These are phyloP conservation scores for Molossus alvarezi DNA, from an alignment of 2,797 vertebrate species.

Conservation along the genomic window DNA sequence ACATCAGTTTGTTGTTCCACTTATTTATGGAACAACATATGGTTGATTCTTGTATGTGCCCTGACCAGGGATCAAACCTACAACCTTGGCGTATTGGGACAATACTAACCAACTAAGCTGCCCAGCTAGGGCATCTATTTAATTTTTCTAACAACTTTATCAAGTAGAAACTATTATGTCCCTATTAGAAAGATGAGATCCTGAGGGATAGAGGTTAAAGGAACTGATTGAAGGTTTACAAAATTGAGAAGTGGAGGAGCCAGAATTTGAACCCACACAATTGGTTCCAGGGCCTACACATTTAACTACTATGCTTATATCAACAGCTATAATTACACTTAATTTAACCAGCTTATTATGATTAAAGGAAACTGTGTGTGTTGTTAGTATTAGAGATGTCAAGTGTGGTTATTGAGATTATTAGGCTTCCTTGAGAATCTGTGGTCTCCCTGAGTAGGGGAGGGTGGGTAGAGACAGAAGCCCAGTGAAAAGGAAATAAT, in stretches of 20 bases:
- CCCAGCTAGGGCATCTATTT: background rate
- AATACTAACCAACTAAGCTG: background rate
- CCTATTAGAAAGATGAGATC: conserved; percentile 44
- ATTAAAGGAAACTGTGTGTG: conserved; percentile 1
- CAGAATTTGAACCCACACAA: background rate
- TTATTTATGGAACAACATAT: background rate
- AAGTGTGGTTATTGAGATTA: background rate
- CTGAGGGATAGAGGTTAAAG: conserved; percentile 13
- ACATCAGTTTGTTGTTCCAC: background rate
- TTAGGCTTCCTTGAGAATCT: background rate
- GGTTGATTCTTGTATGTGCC: background rate
- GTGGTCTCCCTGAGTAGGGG: background rate
- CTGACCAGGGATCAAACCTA: background rate
- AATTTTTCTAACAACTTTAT: background rate
- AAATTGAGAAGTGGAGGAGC: conserved; percentile 11
- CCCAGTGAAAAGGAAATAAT: conserved; percentile 42
- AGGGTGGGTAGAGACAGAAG: background rate
- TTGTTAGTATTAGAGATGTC: conserved; percentile 1
- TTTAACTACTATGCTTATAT: conserved; percentile 12
- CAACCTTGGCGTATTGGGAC: background rate
- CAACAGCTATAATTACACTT: background rate
- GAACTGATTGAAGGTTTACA: conserved; percentile 17
- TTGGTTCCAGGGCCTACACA: background rate
- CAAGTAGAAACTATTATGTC: conserved; percentile 24
- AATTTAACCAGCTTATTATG: background rate